Percentiles rank a stretch among this genome's conserved stretches.
phyloP scores from a whole-genome alignment of 2,888 invertebrate species.

The Drosophila merina region DNA sequence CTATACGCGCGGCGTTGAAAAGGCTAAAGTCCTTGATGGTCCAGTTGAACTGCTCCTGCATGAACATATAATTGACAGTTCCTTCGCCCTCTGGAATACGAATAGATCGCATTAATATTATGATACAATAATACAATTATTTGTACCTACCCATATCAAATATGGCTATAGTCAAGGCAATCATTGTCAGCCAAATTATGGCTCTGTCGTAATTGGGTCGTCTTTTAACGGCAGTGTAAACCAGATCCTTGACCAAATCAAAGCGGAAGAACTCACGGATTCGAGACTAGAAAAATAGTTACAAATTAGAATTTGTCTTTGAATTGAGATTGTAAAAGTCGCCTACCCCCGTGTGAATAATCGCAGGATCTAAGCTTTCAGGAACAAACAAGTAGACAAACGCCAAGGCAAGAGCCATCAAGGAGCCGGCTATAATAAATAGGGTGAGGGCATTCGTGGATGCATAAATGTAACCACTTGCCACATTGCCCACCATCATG shows the following conservation, averaged over 20 bases:
- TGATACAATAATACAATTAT: neutral
- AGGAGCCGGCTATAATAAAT: conserved; percentile 72
- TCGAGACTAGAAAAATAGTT: conserved; percentile 61
- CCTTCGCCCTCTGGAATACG: conserved; percentile 75
- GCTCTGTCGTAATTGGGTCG: conserved; percentile 82
- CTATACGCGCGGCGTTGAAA: conserved; percentile 84
- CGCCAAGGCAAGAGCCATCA: conserved; percentile 71
- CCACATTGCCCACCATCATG: conserved; percentile 86
- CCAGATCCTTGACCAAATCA: conserved; percentile 80
- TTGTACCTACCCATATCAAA: conserved; percentile 79
- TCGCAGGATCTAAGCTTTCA: conserved; percentile 78
- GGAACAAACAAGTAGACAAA: conserved; percentile 80
- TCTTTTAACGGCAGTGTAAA: conserved; percentile 80
- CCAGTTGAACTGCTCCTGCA: conserved; percentile 82
- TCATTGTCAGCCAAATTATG: conserved; percentile 83
- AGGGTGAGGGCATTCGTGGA: conserved; percentile 77
- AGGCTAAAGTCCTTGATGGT: conserved; percentile 80
- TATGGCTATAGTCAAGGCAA: conserved; percentile 79
- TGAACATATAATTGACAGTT: conserved; percentile 85
- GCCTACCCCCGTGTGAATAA: conserved; percentile 75
- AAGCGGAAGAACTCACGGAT: conserved; percentile 82
- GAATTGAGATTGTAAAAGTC: neutral
- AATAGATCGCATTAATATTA: neutral
- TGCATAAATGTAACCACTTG: conserved; percentile 86
- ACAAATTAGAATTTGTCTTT: neutral